A percentile compares a stretch with the other conserved stretches of the same genome.
phyloP scores from a whole-genome alignment of 1,140 invertebrate species.

The Drosophila nigromelanica region DNA sequence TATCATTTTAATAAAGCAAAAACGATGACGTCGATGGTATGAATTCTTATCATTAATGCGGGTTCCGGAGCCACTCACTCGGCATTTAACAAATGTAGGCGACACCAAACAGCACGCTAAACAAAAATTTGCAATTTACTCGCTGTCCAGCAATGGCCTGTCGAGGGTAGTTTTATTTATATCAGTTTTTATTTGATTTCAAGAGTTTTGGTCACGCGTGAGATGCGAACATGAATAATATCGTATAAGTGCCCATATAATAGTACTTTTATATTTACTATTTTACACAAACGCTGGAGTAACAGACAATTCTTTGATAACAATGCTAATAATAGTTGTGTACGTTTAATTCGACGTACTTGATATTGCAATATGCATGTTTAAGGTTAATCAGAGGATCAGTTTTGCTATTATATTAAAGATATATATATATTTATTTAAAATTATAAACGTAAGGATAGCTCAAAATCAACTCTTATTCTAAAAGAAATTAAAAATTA shows the following conservation, averaged over 20 bases:
- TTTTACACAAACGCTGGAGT: slow-evolving; percentile 6
- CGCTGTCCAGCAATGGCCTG: slow-evolving; percentile 3
- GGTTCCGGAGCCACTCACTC: slow-evolving; percentile 36
- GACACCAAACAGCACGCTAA: slow-evolving; percentile 25
- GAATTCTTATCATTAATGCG: slow-evolving; percentile 72
- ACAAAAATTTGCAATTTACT: slow-evolving; percentile 14
- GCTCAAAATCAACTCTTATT: no score
- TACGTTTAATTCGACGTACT: not conserved
- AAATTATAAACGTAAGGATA: no score
- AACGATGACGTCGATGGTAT: slow-evolving; percentile 50
- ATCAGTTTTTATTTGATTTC: slow-evolving; percentile 29
- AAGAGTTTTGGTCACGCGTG: slow-evolving; percentile 60
- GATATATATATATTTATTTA: no score
- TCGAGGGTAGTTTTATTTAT: slow-evolving; percentile 36
- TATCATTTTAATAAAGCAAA: slow-evolving; percentile 64
- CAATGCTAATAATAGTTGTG: slow-evolving; percentile 19
- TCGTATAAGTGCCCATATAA: slow-evolving; percentile 10
- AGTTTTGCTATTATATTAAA: not conserved
- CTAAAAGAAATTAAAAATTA: no score
- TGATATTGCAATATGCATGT: slow-evolving; percentile 15
- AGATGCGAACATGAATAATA: slow-evolving; percentile 57
- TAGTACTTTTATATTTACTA: slow-evolving; percentile 19
- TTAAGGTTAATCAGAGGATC: not conserved
- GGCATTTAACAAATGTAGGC: slow-evolving; percentile 46
- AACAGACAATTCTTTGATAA: slow-evolving; percentile 13